phyloP scores from a whole-genome alignment of 1,140 invertebrate species.

The Lanistes nyassanus region DNA sequence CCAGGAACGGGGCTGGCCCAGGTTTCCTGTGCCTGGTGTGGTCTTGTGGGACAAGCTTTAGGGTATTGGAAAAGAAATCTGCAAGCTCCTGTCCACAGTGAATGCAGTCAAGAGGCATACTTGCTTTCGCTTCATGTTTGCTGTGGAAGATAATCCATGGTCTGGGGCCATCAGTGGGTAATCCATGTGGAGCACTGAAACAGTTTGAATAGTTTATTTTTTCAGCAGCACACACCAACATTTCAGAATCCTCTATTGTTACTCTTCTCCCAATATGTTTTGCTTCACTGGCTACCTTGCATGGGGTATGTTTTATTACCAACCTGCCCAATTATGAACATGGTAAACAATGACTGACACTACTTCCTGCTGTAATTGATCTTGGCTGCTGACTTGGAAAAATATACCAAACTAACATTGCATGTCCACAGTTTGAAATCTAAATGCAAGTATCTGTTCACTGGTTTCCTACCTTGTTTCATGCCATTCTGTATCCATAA shows the following conservation, averaged over 20 bases:
- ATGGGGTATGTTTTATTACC: not conserved
- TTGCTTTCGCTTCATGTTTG: not conserved
- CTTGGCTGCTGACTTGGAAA: not conserved
- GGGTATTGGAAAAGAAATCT: constrained; percentile 15
- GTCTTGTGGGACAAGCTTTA: constrained; percentile 9
- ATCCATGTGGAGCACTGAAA: constrained; percentile 13
- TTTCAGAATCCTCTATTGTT: not conserved
- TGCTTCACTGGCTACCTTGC: not conserved
- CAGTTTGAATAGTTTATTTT: not conserved
- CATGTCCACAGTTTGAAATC: no score
- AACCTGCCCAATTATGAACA: not conserved
- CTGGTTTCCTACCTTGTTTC: not conserved
- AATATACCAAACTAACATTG: not conserved
- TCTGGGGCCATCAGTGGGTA: constrained; percentile 30
- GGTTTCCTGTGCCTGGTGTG: not conserved
- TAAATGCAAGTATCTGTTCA: not conserved
- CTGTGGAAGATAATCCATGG: constrained; percentile 31
- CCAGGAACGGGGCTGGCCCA: not conserved
- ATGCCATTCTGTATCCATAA: no score
- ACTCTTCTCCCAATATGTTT: not conserved
- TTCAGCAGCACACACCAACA: not conserved
- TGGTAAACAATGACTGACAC: not conserved
- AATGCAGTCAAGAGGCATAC: constrained; percentile 18
- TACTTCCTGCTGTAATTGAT: not conserved
- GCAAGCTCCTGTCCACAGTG: constrained; percentile 22